These are phyloP conservation scores for Delphinapterus leucas DNA, from an alignment of 2,113 vertebrate genomes.

Conservation along the genomic window DNA sequence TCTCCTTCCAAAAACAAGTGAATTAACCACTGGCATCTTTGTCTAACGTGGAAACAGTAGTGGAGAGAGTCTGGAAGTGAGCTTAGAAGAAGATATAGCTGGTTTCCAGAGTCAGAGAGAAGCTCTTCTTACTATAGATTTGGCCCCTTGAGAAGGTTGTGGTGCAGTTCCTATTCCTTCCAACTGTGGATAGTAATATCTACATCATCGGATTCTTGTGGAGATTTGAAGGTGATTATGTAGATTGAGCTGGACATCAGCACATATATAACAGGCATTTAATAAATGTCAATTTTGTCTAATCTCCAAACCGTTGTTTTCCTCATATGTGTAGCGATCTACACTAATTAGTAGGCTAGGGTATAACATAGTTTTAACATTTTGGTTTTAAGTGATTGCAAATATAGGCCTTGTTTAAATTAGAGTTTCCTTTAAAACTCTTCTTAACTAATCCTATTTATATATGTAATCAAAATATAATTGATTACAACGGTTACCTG, in stretches of 20 bases:
- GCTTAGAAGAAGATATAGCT: not conserved
- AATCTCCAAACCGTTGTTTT: not conserved
- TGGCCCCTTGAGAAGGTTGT: not conserved
- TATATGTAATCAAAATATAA: not conserved
- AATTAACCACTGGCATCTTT: not conserved
- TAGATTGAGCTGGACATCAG: not conserved
- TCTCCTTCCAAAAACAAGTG: not conserved
- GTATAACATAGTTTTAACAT: not conserved
- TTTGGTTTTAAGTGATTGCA: not conserved
- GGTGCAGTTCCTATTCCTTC: not conserved
- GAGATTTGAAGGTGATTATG: not conserved
- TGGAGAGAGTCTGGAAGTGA: not conserved
- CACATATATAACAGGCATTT: not conserved
- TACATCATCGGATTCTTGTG: not conserved
- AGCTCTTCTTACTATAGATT: not conserved
- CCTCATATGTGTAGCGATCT: not conserved
- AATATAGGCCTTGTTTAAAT: not conserved
- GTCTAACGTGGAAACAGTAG: not conserved
- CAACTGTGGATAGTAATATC: not conserved
- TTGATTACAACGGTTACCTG: not conserved
- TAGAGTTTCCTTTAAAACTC: not conserved
- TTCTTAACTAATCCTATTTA: not conserved
- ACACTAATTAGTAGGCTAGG: not conserved
- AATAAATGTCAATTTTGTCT: not conserved
- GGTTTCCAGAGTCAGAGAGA: not conserved